Conservation (phyloP, 2,797 vertebrate species). For the Coccyzus lansbergi region DNA sequence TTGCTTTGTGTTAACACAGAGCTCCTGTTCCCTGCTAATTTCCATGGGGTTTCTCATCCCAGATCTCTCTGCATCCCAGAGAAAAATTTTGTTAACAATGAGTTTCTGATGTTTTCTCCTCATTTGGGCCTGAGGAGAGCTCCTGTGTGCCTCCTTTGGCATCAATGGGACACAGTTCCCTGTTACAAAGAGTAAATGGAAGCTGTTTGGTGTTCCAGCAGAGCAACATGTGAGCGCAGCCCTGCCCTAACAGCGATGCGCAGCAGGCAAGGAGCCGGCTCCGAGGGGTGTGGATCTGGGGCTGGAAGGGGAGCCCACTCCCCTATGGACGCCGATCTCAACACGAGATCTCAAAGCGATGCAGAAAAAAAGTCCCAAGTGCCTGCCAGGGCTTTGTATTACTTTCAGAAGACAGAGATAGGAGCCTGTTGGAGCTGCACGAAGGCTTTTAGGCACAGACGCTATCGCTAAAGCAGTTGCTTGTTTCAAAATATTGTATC, state of each 20-base stretch:
- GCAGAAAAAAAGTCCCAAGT: not conserved
- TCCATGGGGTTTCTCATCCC: not conserved
- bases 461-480: constrained; percentile 46
- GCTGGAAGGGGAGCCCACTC: no score
- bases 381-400: constrained; percentile 30
- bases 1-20: fast-evolving
- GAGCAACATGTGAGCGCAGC: fast-evolving
- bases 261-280: fast-evolving
- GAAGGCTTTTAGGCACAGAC: constrained; percentile 44
- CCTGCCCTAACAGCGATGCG: fast-evolving
- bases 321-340: not conserved
- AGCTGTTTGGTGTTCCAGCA: not conserved
- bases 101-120: fast-evolving
- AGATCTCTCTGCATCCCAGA: fast-evolving
- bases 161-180: fast-evolving
- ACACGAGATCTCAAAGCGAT: fast-evolving
- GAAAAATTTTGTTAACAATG: no score
- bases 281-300: no score
- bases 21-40: not conserved
- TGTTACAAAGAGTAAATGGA: not conserved
- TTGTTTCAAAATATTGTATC: constrained; percentile 67
- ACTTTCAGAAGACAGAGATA: constrained; percentile 5
- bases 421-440: not conserved
- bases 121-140: not conserved
- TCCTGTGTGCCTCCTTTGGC: fast-evolving